Conservation (phyloP, 2,888 invertebrate genomes). For the Synergus umbraculus region DNA sequence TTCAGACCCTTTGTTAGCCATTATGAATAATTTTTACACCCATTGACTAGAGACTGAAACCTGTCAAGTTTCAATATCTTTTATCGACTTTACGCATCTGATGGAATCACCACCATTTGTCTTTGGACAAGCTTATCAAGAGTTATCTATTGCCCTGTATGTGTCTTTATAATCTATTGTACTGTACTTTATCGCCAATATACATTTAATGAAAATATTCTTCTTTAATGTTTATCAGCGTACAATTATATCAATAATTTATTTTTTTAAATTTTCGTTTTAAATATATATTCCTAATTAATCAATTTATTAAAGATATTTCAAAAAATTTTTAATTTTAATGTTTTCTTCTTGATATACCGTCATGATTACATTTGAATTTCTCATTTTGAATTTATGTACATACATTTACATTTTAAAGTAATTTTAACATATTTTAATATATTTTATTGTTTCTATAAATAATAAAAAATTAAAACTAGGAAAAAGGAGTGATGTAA, state of each 20-base stretch:
- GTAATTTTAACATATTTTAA: background rate
- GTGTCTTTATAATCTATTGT: background rate
- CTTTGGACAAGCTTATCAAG: conserved; percentile 12
- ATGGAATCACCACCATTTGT: conserved; percentile 10
- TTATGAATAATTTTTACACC: background rate
- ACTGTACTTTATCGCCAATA: background rate
- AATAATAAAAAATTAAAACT: background rate
- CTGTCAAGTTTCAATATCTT: background rate
- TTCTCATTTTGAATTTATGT: background rate
- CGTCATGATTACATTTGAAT: no score
- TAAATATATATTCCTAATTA: background rate
- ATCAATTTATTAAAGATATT: background rate
- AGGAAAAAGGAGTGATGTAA: background rate
- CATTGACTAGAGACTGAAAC: background rate
- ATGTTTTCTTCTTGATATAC: no score
- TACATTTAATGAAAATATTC: background rate
- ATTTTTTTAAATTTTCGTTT: background rate
- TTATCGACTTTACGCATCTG: conserved; percentile 9
- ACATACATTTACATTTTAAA: background rate
- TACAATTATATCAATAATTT: background rate
- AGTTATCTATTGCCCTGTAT: background rate
- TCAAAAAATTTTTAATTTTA: no score
- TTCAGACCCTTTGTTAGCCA: conserved; percentile 17
- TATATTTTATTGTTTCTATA: background rate
- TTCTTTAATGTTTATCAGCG: background rate